Percentiles rank a stretch among this genome's conserved stretches.
These are phyloP conservation scores for Trididemnum miniatum DNA, from an alignment of 23 tunicate genomes.

Conservation along the genomic window DNA sequence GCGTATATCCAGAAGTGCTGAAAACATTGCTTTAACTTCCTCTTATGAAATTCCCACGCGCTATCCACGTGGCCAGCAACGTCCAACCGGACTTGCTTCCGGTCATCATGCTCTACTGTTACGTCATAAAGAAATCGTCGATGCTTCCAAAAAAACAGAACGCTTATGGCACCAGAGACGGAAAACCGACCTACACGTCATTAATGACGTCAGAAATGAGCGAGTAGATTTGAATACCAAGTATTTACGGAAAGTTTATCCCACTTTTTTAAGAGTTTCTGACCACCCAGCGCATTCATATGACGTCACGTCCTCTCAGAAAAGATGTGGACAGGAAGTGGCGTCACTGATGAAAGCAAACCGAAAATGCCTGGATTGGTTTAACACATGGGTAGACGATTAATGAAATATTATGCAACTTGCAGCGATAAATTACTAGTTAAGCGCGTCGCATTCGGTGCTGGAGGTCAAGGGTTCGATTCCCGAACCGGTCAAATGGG, in stretches of 20 bases:
- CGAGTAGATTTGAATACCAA: background rate
- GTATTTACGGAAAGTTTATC: background rate
- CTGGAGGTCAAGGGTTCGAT: background rate
- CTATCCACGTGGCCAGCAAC: conserved; percentile 86
- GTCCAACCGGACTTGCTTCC: conserved; percentile 61
- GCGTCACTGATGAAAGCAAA: conserved; percentile 31
- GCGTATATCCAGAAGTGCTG: conserved; percentile 61
- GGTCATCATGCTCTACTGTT: conserved; percentile 58
- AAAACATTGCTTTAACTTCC: conserved; percentile 12
- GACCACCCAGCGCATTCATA: background rate
- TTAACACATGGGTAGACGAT: conserved; percentile 53
- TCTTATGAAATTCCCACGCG: conserved; percentile 60
- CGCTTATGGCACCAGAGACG: conserved; percentile 1
- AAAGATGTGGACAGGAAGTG: conserved; percentile 51
- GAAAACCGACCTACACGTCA: background rate
- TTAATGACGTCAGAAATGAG: background rate
- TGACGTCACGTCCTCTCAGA: background rate
- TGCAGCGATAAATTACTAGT: no score
- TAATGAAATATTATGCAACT: no score
- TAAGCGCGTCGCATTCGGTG: background rate
- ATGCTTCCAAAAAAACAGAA: conserved; percentile 24
- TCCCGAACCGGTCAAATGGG: background rate
- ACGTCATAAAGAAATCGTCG: conserved; percentile 60
- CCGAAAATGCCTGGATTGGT: conserved; percentile 59
- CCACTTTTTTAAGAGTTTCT: background rate